Base-by-base conservation (phyloP, 2,797 vertebrate species). In the Crenuchus spilurus region DNA sequence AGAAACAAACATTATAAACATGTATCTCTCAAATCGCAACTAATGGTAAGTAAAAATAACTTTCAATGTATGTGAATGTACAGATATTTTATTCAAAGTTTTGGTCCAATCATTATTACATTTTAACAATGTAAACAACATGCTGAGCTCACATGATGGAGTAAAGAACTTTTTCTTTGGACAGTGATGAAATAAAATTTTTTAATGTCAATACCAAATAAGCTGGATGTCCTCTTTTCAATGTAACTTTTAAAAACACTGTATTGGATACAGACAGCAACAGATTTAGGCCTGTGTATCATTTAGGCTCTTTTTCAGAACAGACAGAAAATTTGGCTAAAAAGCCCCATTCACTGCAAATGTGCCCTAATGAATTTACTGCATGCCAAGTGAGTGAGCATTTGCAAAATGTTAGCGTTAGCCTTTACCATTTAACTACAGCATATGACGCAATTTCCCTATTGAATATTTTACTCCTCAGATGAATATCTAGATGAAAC, bases 181-280 rank as follows among this genome's bases (percentile, higher is more conserved):
- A n/a, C n/a, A n/a, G n/a, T n/a, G n/a, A n/a, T n/a, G n/a, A n/a
- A n/a, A n/a, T n/a, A n/a, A n/a, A n/a, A n/a, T n/a, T n/a, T n/a
- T n/a, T n/a, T n/a, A 11, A 28, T 13, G 14, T 3, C 48, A 11
- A 24, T 57, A 55, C 14, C 46, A 2, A 26, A 22, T 7, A 35
- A 24, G 16, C 20, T 35, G 4, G 7, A 35, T 58, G 54, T 9
- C 7, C 4, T 35, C 6, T 33, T 18, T 7, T 3, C 16, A 65
- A 58, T 30, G 55, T 26, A 55, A 57, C 22, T 16, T 30, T 65
- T 31, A 60, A 11, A 69, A 66, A 65, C 35, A 46, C 48, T 72
- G 46, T 24, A 52, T 13, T 31, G 52, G 2, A 31, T n/a, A 55
- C 2, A 1, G 22, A 28, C 51, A 13, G 11, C 20, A 14, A 51